A percentile compares a stretch with the other conserved stretches of the same genome.
Evolutionary conservation across 2,888 invertebrate species (phyloP).

Genomic region (Pyrgus malvae): DNA sequence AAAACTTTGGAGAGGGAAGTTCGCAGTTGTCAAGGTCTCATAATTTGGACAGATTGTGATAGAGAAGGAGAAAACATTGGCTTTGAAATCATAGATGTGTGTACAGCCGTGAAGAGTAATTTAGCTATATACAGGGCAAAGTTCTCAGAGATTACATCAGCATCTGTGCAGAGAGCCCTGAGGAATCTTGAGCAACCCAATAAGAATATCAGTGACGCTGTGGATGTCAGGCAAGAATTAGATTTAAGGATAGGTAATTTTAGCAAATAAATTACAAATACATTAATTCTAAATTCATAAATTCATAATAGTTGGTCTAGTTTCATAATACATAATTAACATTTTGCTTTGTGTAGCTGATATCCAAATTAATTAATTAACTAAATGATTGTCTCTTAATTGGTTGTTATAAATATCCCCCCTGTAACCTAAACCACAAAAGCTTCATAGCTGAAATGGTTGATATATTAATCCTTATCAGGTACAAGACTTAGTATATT

Average conservation of each 20-base stretch:
- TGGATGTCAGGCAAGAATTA: conserved; percentile 94
- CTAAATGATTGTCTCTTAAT: too few relatives aligned
- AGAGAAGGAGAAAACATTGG: conserved; percentile 99
- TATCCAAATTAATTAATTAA: too few relatives aligned
- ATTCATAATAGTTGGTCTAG: too few relatives aligned
- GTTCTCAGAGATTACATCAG: conserved; percentile 97
- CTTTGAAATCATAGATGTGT: conserved; percentile 96
- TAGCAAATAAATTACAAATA: not conserved
- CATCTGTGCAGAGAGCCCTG: conserved; percentile 91
- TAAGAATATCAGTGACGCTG: conserved; percentile 92
- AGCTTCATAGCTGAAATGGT: too few relatives aligned
- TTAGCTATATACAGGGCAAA: conserved; percentile 90
- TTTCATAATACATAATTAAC: too few relatives aligned
- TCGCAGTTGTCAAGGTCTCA: conserved; percentile 85
- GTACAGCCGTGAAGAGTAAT: conserved; percentile 88
- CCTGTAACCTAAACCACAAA: too few relatives aligned
- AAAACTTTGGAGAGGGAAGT: conserved; percentile 87
- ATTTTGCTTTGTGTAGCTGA: too few relatives aligned
- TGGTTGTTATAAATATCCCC: too few relatives aligned
- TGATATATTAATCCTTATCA: too few relatives aligned
- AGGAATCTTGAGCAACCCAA: conserved; percentile 90
- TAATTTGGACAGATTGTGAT: conserved; percentile 99
- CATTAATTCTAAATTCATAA: too few relatives aligned
- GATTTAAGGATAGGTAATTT: conserved; percentile 93
- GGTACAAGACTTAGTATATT: too few relatives aligned